Conservation (phyloP, 2,888 invertebrate genomes). For the Bombylius discolor region DNA sequence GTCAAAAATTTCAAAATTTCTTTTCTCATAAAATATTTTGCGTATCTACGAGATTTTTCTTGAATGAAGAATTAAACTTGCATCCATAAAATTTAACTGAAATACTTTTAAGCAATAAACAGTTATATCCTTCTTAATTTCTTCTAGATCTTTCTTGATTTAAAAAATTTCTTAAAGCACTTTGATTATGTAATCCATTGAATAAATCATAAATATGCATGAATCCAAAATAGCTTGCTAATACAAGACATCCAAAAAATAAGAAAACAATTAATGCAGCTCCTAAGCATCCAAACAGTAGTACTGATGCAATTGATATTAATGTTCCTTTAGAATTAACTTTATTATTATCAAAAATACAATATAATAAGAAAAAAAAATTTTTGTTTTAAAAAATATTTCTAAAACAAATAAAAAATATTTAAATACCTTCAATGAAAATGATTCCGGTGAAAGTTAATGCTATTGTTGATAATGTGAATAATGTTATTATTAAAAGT, state of each 20-base stretch:
- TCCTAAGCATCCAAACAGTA: constrained; percentile 28
- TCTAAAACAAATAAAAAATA: background rate
- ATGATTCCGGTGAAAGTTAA: constrained; percentile 33
- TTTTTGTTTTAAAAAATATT: background rate
- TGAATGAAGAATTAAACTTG: no score
- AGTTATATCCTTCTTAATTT: background rate
- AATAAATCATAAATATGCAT: constrained; percentile 26
- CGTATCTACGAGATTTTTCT: no score
- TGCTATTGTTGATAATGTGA: constrained; percentile 27
- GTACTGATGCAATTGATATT: constrained; percentile 27
- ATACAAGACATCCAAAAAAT: constrained; percentile 21
- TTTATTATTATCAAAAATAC: background rate
- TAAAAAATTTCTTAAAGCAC: constrained; percentile 18
- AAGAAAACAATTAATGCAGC: constrained; percentile 22
- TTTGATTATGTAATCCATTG: constrained; percentile 19
- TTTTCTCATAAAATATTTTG: no score
- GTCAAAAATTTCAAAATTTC: no score
- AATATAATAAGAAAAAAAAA: no score
- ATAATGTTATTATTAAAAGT: constrained; percentile 26
- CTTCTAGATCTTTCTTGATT: constrained; percentile 12
- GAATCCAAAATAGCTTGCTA: constrained; percentile 30
- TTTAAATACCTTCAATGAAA: constrained; percentile 29
- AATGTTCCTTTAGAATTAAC: constrained; percentile 24
- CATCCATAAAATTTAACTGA: background rate
- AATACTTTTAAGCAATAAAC: constrained; percentile 1